Evolutionary conservation across 2,888 invertebrate species (phyloP), one percentile per base, ranked within the genome.

Genomic region (Eupithecia vulgata): DNA sequence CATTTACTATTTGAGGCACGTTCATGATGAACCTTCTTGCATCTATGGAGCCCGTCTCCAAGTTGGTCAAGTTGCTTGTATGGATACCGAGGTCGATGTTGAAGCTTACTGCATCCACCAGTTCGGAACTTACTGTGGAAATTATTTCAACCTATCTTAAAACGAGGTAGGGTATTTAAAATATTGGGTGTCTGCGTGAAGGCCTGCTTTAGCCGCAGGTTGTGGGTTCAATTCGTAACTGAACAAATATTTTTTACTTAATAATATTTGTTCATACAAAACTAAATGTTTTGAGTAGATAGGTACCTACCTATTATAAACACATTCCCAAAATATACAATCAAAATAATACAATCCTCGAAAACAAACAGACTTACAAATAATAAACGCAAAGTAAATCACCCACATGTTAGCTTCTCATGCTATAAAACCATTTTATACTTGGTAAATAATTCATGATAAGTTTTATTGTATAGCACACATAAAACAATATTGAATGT

Each of bases 331-430:
- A n/a, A n/a, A n/a, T n/a, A n/a, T n/a, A n/a, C n/a, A n/a, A n/a
- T n/a, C n/a, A 6, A 30, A 59, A 61, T n/a, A n/a, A 17, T 61
- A 30, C 30, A 30, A 34, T 61, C 13, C 17, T 34, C 17, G 17
- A 61, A 61, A 61, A n/a, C 45, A 45, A 61, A 61, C 30, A 34
- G 13, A 57, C 61, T 61, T 61, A 61, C 61, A 34, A 34, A 61
- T 30, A 61, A 61, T 61, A 61, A 30, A 61, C 35, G 59, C 61
- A 34, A 61, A 61, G 34, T 61, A 61, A 34, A 61, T 30, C 61
- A 61, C 61, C 61, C 12, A 68, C 64, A 64, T 61, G 30, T 61
- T 34, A 61, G 1, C 21, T 7, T 25, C 34, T 34, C 61, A 61
- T 34, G 30, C 34, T 61, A 61, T 61, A 17, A 61, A 25, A 17